Evolutionary conservation across 1,140 invertebrate genomes (phyloP), one percentile per base, ranked within the genome.

Genomic region (Caenorhabditis elegans): DNA sequence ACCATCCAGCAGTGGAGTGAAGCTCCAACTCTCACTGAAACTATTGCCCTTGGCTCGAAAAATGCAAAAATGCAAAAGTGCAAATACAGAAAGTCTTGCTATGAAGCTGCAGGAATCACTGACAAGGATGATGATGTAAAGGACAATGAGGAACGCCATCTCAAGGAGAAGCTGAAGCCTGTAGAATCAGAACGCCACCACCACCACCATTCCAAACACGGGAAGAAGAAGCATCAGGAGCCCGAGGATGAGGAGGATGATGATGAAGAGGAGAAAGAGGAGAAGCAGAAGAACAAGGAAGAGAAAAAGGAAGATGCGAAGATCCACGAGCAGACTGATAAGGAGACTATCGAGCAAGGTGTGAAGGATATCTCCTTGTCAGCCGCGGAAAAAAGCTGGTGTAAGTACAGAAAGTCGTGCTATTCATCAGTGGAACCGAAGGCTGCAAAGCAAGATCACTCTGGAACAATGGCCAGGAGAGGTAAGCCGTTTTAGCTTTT

Each of bases 51-150:
- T 22, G 48, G n/a, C 15, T 51, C 43, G 13, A 77, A 77, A 15
- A 77, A 77, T 26, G 17, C n/a, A 24, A 51, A 77, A 48, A 26
- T 51, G 36, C 43, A 77, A 48, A 60, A 82, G 24, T 86, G 85
- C 75, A 85, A 84, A 34, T 85, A 85, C 47, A 60, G 84, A 31
- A 84, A 84, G 60, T 79, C 79, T 8, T 83, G 82, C 43, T 83
- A 83, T 39, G 77, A 83, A 28, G 53, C 46, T 11, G 48, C 26
- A 31, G 76, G 76, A 31, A 77, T 77, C 46, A 48, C 26, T n/a
- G 76, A 77, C 17, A 53, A 77, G n/a, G 76, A 48, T 2, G 26
- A 43, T 15, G 60, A 39, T 0, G 46, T 1, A 6, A 31, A 77
- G 13, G 34, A 49, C 5, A 43, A 3, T 17, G 75, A 49, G 31